Base-by-base conservation (phyloP, 2,113 vertebrate genomes). In the Etia nguti region DNA sequence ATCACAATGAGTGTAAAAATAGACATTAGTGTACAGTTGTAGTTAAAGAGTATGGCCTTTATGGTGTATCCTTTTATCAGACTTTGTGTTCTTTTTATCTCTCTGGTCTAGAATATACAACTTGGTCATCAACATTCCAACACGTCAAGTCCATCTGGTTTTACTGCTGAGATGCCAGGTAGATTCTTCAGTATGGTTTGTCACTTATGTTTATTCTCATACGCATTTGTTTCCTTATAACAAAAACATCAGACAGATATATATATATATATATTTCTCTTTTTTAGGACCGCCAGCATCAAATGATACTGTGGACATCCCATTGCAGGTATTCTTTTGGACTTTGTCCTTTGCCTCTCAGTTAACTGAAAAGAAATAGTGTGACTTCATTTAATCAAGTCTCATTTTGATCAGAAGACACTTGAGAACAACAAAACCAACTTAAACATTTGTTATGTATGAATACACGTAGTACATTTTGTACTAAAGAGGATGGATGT, bases 381-480 rank as follows among this genome's bases (percentile, higher is more conserved):
- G 54, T 56, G 22, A 56, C 55, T 56, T 56, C 3, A 36, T 62
- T 36, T 62, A 36, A 36, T 36, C 0, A 62, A n/a, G 2, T 65
- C 4, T 24, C 1, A 6, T 8, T 84, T 13, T 60, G 13, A 70
- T 41, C 8, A 12, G 24, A 77, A 50, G 24, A 43, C 0, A 43
- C n/a, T 15, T 70, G 65, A 70, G 0, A 16, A 16, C 11, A 70
- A 70, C 36, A 70, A 65, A n/a, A n/a, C 2, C 60, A n/a, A 65
- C 60, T 65, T 43, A 15, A 68, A 70, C 6, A 43, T 70, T 70
- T 70, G n/a, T 22, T 1, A n/a, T 65, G 6, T 20, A 13, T 22
- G 0, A 65, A n/a, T 22, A 38, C 60, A 65, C 0, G 11, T 65
- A 65, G 0, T 12, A 7, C 5, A 2, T 13, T 8, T n/a, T 22